These are phyloP conservation scores for Drosophila histrio DNA, from an alignment of 2,888 invertebrate genomes.

Conservation along the genomic window DNA sequence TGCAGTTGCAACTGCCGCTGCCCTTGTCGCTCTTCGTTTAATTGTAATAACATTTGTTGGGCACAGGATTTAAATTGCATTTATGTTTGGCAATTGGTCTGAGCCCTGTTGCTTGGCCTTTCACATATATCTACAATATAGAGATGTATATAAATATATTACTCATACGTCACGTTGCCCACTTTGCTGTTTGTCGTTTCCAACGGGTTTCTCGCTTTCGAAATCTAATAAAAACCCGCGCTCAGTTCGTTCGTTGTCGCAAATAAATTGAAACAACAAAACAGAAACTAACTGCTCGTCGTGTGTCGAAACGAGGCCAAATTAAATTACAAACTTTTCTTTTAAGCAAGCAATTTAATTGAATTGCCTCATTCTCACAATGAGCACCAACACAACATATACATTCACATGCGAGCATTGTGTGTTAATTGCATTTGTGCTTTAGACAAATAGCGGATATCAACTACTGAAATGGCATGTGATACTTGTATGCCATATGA, in stretches of 20 bases:
- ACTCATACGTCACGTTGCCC: slow-evolving; percentile 54
- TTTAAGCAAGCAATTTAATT: slow-evolving; percentile 70
- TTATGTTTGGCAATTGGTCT: slow-evolving; percentile 70
- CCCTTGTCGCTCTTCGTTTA: slow-evolving; percentile 48
- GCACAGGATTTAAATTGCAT: slow-evolving; percentile 70
- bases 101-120: slow-evolving; percentile 38
- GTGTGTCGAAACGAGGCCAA: slow-evolving; percentile 56
- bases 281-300: slow-evolving; percentile 39
- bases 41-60: slow-evolving; percentile 76
- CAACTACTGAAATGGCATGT: slow-evolving; percentile 1
- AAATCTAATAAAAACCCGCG: slow-evolving; percentile 64
- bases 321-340: slow-evolving; percentile 74
- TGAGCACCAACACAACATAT: not conserved
- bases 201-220: slow-evolving; percentile 38
- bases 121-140: slow-evolving; percentile 16
- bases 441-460: slow-evolving; percentile 19
- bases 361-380: slow-evolving; percentile 49
- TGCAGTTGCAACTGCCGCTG: slow-evolving; percentile 2
- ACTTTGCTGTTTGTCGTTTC: slow-evolving; percentile 21
- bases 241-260: slow-evolving; percentile 27
- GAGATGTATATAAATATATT: slow-evolving; percentile 17
- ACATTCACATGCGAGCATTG: slow-evolving; percentile 3
- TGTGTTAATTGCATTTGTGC: slow-evolving; percentile 42
- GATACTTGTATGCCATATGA: not conserved
- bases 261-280: slow-evolving; percentile 50